Evolutionary conservation across 37 sponge, comb jelly and placozoan genomes (phyloP).

Genomic region (Dysidea cf. avara): DNA sequence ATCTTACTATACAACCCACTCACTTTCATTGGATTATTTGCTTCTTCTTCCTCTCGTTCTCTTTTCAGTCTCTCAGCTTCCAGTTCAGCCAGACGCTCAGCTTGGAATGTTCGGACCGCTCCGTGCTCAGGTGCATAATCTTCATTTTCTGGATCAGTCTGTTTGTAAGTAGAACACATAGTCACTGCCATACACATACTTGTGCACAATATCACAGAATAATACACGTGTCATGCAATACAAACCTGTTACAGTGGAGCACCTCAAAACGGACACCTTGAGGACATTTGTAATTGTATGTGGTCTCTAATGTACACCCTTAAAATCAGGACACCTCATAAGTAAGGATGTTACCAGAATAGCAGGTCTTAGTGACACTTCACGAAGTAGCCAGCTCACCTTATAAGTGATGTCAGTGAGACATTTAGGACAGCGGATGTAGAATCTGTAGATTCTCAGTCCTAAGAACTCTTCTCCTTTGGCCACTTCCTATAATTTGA

Average conservation of each 20-base stretch:
- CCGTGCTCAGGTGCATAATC: conserved; percentile 95
- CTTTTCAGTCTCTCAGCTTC: conserved; percentile 68
- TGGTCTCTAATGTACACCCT: too few species aligned
- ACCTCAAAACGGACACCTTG: too few species aligned
- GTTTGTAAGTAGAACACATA: not conserved
- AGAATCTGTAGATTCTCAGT: conserved; percentile 87
- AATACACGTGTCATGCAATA: not conserved
- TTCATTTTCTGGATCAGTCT: conserved; percentile 94
- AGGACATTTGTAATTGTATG: too few species aligned
- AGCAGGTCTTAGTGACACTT: too few species aligned
- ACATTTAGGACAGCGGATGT: conserved; percentile 93
- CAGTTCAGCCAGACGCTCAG: conserved; percentile 79
- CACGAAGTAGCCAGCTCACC: too few species aligned
- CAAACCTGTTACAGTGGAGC: too few species aligned
- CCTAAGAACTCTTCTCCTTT: conserved; percentile 86
- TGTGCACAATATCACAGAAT: not conserved
- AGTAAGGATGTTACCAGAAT: too few species aligned
- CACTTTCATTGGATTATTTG: conserved; percentile 93
- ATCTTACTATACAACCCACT: not conserved
- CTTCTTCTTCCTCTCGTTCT: conserved; percentile 93
- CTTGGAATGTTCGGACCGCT: conserved; percentile 93
- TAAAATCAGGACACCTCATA: too few species aligned
- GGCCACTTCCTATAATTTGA: conserved; percentile 73
- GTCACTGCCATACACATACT: not conserved
- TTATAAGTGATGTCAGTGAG: conserved; percentile 95